A percentile compares a stretch with the other conserved stretches of the same genome.
Evolutionary conservation across 1,140 invertebrate genomes (phyloP).

Genomic region (Pristionchus pacificus): DNA sequence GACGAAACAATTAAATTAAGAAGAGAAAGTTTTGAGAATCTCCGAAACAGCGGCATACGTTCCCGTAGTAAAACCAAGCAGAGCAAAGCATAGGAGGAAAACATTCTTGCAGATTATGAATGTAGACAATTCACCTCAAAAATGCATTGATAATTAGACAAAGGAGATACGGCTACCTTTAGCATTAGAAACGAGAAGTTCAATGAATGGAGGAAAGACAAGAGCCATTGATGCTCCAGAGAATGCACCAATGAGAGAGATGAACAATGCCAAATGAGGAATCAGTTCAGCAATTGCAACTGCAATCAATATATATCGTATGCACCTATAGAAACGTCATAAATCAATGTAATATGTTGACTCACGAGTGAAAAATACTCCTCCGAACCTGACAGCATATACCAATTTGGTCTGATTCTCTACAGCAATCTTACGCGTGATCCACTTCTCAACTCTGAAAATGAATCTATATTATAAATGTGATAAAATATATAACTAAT

Average conservation of each 20-base stretch:
- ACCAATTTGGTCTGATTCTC: constrained; percentile 44
- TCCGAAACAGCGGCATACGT: constrained; percentile 32
- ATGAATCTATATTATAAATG: neutral
- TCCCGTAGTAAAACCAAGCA: constrained; percentile 39
- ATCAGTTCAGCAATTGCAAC: constrained; percentile 50
- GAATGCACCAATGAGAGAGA: constrained; percentile 53
- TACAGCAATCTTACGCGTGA: constrained; percentile 38
- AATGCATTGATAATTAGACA: neutral
- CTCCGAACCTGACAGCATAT: constrained; percentile 40
- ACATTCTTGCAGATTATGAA: constrained; percentile 31
- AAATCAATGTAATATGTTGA: neutral
- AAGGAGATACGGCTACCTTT: neutral
- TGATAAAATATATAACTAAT: constrained; percentile 51
- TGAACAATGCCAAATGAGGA: constrained; percentile 53
- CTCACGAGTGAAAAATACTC: constrained; percentile 49
- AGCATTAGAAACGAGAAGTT: constrained; percentile 38
- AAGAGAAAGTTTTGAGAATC: constrained; percentile 32
- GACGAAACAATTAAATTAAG: no score
- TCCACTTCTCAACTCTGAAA: neutral
- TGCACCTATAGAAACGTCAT: neutral
- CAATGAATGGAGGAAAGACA: constrained; percentile 54
- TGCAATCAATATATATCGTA: constrained; percentile 15
- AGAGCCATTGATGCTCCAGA: constrained; percentile 52
- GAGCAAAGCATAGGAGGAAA: constrained; percentile 25
- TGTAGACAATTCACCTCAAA: constrained; percentile 5